Percentiles rank a stretch among this genome's conserved stretches.
Evolutionary conservation across 2,797 vertebrate species (phyloP).

Genomic region (Hemibagrus guttatus): DNA sequence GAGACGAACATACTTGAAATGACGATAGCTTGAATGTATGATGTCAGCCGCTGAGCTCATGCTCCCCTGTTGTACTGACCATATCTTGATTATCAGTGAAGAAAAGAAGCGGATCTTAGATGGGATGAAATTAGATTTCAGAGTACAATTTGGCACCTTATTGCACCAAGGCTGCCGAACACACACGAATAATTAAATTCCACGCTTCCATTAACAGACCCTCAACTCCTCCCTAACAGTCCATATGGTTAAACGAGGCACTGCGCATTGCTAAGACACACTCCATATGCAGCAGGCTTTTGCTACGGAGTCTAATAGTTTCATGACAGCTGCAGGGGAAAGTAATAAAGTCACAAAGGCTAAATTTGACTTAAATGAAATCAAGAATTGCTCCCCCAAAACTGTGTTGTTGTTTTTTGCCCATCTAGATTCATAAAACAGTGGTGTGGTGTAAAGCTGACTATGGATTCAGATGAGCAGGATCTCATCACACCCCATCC

Average conservation of each 20-base stretch:
- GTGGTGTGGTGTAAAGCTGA: not conserved
- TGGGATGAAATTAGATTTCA: conserved; percentile 10
- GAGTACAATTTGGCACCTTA: conserved; percentile 24
- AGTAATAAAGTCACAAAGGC: conserved; percentile 31
- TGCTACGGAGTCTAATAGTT: conserved; percentile 31
- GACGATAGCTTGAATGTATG: not conserved
- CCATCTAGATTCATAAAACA: not conserved
- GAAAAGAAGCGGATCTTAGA: conserved; percentile 9
- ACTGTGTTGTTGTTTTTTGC: not conserved
- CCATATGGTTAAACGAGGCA: conserved; percentile 42
- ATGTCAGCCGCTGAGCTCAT: not conserved
- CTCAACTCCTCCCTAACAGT: conserved; percentile 24
- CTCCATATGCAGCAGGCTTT: conserved; percentile 43
- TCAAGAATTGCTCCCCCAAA: not conserved
- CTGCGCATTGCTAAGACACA: conserved; percentile 37
- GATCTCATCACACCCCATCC: not conserved
- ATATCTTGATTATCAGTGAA: conserved; percentile 4
- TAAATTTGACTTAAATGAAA: not conserved
- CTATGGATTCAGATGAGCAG: not conserved
- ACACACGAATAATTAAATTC: conserved; percentile 38
- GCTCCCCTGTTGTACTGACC: not conserved
- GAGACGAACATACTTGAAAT: not conserved
- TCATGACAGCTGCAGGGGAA: conserved; percentile 38
- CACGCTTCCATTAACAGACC: conserved; percentile 30
- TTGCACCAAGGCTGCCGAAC: not conserved